A percentile compares a stretch with the other conserved stretches of the same genome.
Conservation (phyloP, 2,113 vertebrate genomes). For the Etheostoma cragini region DNA sequence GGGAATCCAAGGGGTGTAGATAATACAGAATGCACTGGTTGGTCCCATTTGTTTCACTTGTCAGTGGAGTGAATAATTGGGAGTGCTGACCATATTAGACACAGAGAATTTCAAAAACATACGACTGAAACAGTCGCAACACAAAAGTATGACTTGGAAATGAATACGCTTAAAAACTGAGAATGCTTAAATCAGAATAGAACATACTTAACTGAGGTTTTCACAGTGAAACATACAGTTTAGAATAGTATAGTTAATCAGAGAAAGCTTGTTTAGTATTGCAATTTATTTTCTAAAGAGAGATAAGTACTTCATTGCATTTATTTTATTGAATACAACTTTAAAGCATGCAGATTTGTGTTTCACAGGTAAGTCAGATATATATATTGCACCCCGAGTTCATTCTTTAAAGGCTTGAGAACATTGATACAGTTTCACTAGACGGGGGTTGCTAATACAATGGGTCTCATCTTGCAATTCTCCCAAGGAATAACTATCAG, state of each 20-base stretch:
- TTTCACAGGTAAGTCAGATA: constrained; percentile 4
- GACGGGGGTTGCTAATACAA: constrained; percentile 83
- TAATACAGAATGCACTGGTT: constrained; percentile 86
- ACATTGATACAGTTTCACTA: constrained; percentile 66
- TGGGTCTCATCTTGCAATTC: constrained; percentile 86
- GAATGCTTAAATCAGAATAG: constrained; percentile 74
- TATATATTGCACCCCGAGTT: constrained; percentile 54
- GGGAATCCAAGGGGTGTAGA: constrained; percentile 86
- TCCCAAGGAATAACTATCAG: constrained; percentile 88
- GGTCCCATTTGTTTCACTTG: constrained; percentile 87
- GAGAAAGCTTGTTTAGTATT: constrained; percentile 19
- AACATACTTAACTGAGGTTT: constrained; percentile 73
- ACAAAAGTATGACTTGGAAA: constrained; percentile 79
- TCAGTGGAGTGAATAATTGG: constrained; percentile 89
- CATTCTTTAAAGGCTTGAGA: constrained; percentile 54
- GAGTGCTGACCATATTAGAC: constrained; percentile 88
- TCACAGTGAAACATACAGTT: constrained; percentile 39
- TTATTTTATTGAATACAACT: neutral
- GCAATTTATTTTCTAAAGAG: neutral
- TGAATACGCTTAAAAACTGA: constrained; percentile 79
- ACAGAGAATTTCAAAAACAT: constrained; percentile 81
- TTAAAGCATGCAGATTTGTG: neutral
- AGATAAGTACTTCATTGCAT: neutral
- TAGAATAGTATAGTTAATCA: constrained; percentile 17
- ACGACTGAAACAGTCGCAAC: constrained; percentile 73